These are phyloP conservation scores for Hyposmocoma kahamanoa DNA, from an alignment of 1,140 invertebrate genomes.

Conservation along the genomic window DNA sequence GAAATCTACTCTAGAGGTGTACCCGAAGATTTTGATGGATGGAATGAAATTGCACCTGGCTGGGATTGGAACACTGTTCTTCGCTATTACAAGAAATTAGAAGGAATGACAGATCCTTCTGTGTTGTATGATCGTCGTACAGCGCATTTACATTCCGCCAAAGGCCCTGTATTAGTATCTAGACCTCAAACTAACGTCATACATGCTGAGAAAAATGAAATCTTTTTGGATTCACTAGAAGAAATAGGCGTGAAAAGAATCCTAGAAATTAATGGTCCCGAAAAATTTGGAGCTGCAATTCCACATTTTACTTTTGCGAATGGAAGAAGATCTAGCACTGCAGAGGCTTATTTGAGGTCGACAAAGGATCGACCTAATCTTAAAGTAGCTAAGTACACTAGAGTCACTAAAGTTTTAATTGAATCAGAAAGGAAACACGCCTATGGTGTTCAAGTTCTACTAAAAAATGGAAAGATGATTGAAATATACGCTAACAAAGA, in stretches of 20 bases:
- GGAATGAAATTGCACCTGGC: conserved; percentile 75
- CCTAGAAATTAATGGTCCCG: conserved; percentile 46
- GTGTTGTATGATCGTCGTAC: conserved; percentile 33
- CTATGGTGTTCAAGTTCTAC: conserved; percentile 78
- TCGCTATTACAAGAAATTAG: conserved; percentile 54
- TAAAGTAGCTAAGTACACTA: conserved; percentile 40
- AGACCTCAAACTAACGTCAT: conserved; percentile 31
- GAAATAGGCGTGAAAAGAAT: conserved; percentile 47
- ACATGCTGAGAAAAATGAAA: conserved; percentile 29
- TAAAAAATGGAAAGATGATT: conserved; percentile 75
- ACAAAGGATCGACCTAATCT: conserved; percentile 75
- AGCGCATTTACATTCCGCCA: conserved; percentile 37
- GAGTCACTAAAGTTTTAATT: conserved; percentile 79
- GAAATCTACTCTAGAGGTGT: conserved; percentile 88
- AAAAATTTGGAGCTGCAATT: conserved; percentile 31
- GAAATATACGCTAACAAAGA: conserved; percentile 78
- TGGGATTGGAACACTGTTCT: conserved; percentile 86
- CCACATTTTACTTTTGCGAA: conserved; percentile 76
- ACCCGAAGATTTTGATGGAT: conserved; percentile 83
- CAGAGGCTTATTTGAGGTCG: conserved; percentile 76
- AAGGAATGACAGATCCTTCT: conserved; percentile 43
- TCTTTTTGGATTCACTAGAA: conserved; percentile 34
- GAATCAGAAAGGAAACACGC: conserved; percentile 70
- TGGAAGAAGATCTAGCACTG: conserved; percentile 77
- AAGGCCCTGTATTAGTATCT: conserved; percentile 44